Evolutionary conservation across 2,888 invertebrate genomes (phyloP).

Genomic region (Neoscelio sp.): DNA sequence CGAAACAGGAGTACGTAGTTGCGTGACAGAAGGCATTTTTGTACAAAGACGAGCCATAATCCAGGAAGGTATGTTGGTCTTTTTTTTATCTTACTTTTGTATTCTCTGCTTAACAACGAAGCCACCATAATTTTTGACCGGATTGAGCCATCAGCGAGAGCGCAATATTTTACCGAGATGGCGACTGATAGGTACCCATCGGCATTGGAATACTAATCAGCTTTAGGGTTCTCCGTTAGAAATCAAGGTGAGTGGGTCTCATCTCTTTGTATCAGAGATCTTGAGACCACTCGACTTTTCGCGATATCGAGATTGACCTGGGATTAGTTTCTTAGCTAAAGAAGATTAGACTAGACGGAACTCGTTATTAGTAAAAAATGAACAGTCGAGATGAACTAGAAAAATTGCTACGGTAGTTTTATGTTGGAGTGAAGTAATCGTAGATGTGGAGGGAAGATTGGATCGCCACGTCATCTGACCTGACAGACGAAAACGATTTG

Average conservation of each 20-base stretch:
- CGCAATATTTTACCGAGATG: constrained; percentile 79
- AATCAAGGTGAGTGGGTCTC: constrained; percentile 61
- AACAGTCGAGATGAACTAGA: not conserved
- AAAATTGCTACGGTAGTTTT: no score
- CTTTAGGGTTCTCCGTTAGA: constrained; percentile 66
- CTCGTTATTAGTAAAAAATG: not conserved
- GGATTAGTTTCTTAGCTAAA: constrained; percentile 41
- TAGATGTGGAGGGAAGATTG: constrained; percentile 22
- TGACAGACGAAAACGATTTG: no score
- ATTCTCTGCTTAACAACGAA: constrained; percentile 42
- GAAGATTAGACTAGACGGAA: constrained; percentile 22
- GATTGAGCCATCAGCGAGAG: constrained; percentile 80
- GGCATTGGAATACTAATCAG: constrained; percentile 78
- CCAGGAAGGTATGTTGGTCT: constrained; percentile 61
- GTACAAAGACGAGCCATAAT: constrained; percentile 64
- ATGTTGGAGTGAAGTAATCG: no score
- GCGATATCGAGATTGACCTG: constrained; percentile 24
- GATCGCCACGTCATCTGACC: constrained; percentile 14
- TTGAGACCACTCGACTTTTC: constrained; percentile 72
- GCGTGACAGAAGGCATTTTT: constrained; percentile 72
- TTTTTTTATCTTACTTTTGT: constrained; percentile 62
- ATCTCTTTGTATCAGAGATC: constrained; percentile 72
- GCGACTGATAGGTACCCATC: constrained; percentile 78
- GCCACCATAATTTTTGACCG: constrained; percentile 73
- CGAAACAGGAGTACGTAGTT: constrained; percentile 60